Conservation (phyloP, 2,113 vertebrate species). For the Colius striatus region DNA sequence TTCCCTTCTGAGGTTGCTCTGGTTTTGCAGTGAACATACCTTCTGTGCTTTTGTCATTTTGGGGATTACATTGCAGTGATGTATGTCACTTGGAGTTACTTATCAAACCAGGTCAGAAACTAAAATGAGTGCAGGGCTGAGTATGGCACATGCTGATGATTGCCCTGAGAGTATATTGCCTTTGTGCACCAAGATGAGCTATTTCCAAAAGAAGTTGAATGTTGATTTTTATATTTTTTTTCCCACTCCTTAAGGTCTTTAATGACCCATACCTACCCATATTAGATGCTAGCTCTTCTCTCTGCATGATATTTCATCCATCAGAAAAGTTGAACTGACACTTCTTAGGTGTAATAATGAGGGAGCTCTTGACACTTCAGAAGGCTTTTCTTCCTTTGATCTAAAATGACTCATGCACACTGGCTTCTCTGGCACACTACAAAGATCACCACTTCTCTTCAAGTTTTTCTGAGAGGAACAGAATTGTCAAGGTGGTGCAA, state of each 20-base stretch:
- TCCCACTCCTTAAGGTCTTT: not conserved
- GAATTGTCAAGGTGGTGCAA: constrained; percentile 27
- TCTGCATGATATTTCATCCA: not conserved
- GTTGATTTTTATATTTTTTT: not conserved
- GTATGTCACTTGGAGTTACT: not conserved
- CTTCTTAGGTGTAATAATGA: not conserved
- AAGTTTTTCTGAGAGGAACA: constrained; percentile 47
- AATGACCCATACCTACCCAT: not conserved
- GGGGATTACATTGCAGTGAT: not conserved
- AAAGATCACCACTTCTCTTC: not conserved
- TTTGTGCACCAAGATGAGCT: not conserved
- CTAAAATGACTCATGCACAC: not conserved
- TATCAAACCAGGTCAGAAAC: not conserved
- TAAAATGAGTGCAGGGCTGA: not conserved
- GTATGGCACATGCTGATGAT: fast-evolving
- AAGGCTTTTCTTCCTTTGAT: constrained; percentile 38
- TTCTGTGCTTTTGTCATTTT: not conserved
- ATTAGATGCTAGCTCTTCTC: not conserved
- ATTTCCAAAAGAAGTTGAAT: not conserved
- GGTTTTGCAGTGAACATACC: not conserved
- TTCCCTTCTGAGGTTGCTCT: not conserved
- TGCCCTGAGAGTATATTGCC: not conserved
- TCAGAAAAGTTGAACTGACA: not conserved
- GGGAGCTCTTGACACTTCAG: constrained; percentile 8
- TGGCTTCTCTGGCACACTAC: not conserved